Conservation (phyloP, 2,113 vertebrate genomes). For the Sturnira hondurensis region DNA sequence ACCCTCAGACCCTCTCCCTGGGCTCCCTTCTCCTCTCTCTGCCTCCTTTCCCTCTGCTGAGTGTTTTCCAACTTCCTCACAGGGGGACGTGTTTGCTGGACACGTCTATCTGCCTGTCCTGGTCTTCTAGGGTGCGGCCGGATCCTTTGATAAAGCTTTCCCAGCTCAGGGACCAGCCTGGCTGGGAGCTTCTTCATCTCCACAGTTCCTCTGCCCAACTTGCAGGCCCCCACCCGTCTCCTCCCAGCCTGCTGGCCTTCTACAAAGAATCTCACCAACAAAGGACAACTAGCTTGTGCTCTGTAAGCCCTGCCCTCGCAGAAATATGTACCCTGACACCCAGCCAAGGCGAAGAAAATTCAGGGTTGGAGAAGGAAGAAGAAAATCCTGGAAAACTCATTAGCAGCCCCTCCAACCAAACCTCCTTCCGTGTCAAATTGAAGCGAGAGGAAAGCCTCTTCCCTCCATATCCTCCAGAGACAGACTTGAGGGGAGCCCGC, state of each 20-base stretch:
- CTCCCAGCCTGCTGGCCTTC: not conserved
- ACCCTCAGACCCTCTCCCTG: not conserved
- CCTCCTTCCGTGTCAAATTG: not conserved
- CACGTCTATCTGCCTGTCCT: slow-evolving; percentile 16
- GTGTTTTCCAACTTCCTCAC: slow-evolving; percentile 30
- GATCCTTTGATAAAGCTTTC: slow-evolving; percentile 55
- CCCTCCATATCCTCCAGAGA: not conserved
- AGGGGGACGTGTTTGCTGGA: slow-evolving; percentile 9
- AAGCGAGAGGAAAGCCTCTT: not conserved
- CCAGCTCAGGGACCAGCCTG: not conserved
- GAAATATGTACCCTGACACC: slow-evolving; percentile 39
- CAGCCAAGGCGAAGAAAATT: slow-evolving; percentile 39
- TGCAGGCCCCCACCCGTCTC: not conserved
- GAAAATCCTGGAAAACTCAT: slow-evolving; percentile 12
- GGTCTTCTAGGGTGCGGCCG: slow-evolving; percentile 49
- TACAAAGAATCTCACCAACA: slow-evolving; percentile 67
- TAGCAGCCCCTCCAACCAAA: not conserved
- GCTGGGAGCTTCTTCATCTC: not conserved
- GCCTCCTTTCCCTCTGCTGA: not conserved
- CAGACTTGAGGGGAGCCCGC: not conserved
- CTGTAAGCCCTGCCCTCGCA: slow-evolving; percentile 53
- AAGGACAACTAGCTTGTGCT: slow-evolving; percentile 43
- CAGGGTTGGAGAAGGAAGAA: slow-evolving; percentile 34
- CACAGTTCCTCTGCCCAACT: not conserved
- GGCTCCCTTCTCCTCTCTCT: not conserved